Evolutionary conservation across 1,140 invertebrate species (phyloP).

Genomic region (Papilio machaon): DNA sequence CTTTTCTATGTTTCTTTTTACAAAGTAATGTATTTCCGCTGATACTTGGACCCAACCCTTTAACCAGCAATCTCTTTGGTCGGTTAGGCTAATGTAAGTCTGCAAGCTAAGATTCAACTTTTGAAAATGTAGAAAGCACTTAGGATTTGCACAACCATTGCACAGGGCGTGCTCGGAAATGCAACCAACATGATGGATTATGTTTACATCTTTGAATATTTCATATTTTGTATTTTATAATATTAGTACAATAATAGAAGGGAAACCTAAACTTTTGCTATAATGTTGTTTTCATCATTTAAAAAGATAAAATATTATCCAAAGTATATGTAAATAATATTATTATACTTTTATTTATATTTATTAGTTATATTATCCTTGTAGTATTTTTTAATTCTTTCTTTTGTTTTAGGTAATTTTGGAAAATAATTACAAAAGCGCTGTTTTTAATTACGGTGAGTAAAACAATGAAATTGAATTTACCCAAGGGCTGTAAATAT

Average conservation of each 20-base stretch:
- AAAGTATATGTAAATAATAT: too few species aligned
- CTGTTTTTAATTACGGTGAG: background rate
- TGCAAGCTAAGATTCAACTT: conserved; percentile 27
- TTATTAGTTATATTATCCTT: too few species aligned
- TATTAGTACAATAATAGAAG: too few species aligned
- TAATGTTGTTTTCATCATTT: too few species aligned
- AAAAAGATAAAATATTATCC: too few species aligned
- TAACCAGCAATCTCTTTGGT: conserved; percentile 50
- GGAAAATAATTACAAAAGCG: background rate
- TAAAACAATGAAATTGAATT: background rate
- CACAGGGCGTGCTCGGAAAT: conserved; percentile 18
- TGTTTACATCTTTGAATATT: conserved; percentile 14
- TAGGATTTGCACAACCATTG: conserved; percentile 30
- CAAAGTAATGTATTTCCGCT: conserved; percentile 24
- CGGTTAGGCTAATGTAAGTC: conserved; percentile 48
- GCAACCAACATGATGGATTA: conserved; percentile 18
- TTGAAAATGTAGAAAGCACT: conserved; percentile 34
- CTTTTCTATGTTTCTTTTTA: background rate
- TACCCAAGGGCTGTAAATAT: too few species aligned
- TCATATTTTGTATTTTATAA: background rate
- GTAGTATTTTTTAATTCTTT: background rate
- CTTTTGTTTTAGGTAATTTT: background rate
- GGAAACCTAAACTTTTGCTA: too few species aligned
- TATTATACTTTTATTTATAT: too few species aligned
- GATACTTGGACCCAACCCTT: conserved; percentile 33